phyloP scores from a whole-genome alignment of 2,888 invertebrate genomes.

The Anthrax anthrax region DNA sequence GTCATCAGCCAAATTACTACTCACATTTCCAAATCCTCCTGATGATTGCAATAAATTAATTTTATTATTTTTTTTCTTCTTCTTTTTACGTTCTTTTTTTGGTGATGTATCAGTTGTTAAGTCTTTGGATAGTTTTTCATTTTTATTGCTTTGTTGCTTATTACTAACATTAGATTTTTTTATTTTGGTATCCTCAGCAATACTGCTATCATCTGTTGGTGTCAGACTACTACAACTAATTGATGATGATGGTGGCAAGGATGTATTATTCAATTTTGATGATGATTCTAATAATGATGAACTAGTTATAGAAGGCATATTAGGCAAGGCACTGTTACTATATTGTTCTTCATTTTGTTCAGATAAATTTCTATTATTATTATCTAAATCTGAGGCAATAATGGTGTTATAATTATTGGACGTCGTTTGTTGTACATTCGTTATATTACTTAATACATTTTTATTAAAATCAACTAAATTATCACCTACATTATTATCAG shows the following conservation, averaged over 20 bases:
- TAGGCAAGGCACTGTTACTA: slow-evolving; percentile 13
- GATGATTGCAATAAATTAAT: background rate
- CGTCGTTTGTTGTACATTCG: background rate
- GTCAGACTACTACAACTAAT: slow-evolving; percentile 32
- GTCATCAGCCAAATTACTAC: too few species aligned
- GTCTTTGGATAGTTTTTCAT: slow-evolving; percentile 13
- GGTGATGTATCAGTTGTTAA: slow-evolving; percentile 4
- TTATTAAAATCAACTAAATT: slow-evolving; percentile 1
- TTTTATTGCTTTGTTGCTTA: slow-evolving; percentile 10
- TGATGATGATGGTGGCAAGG: slow-evolving; percentile 16
- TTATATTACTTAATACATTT: slow-evolving; percentile 1
- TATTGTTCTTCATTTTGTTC: background rate
- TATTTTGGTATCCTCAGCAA: slow-evolving; percentile 21
- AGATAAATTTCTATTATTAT: background rate
- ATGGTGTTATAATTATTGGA: background rate
- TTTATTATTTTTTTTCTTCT: background rate
- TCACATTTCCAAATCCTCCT: background rate
- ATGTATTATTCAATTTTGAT: background rate
- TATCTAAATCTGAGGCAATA: background rate
- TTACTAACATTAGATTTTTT: slow-evolving; percentile 15
- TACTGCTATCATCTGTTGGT: slow-evolving; percentile 31
- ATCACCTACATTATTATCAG: background rate
- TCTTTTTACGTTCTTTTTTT: slow-evolving; percentile 1
- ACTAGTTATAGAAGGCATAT: background rate
- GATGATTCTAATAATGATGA: too few species aligned